phyloP scores from a whole-genome alignment of 2,797 vertebrate species.

The Myotis daubentonii region DNA sequence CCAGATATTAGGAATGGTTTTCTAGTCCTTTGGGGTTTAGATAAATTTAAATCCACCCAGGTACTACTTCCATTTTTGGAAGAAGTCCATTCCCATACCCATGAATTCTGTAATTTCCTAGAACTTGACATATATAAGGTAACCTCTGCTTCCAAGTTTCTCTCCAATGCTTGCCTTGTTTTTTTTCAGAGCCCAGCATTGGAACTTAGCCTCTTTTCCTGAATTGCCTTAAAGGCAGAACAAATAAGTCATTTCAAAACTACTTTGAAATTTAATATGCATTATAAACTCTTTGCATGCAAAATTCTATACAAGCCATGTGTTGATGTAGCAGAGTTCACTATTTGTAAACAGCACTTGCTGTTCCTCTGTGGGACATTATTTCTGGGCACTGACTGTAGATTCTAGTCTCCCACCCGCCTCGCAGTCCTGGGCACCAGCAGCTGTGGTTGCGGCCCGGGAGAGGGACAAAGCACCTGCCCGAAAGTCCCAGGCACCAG shows the following conservation, averaged over 20 bases:
- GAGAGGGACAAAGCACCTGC: too few relatives aligned
- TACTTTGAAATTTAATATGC: background rate
- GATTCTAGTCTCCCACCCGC: background rate
- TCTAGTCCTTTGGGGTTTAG: background rate
- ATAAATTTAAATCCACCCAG: background rate
- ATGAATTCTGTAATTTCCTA: background rate
- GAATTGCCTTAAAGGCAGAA: background rate
- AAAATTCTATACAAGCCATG: background rate
- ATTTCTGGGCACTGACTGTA: background rate
- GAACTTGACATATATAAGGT: background rate
- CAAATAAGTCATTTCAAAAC: background rate
- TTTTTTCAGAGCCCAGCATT: background rate
- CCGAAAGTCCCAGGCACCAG: too few relatives aligned
- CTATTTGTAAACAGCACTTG: background rate
- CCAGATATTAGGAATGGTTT: background rate
- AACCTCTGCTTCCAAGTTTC: background rate
- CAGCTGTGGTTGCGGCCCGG: too few relatives aligned
- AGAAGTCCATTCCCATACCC: background rate
- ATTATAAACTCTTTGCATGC: background rate
- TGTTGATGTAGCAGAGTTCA: background rate
- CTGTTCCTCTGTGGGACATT: background rate
- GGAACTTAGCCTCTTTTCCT: background rate
- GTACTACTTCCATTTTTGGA: background rate
- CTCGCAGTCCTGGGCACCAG: too few relatives aligned
- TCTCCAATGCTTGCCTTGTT: background rate